phyloP scores from a whole-genome alignment of 2,113 vertebrate genomes.

The Pituophis catenifer region DNA sequence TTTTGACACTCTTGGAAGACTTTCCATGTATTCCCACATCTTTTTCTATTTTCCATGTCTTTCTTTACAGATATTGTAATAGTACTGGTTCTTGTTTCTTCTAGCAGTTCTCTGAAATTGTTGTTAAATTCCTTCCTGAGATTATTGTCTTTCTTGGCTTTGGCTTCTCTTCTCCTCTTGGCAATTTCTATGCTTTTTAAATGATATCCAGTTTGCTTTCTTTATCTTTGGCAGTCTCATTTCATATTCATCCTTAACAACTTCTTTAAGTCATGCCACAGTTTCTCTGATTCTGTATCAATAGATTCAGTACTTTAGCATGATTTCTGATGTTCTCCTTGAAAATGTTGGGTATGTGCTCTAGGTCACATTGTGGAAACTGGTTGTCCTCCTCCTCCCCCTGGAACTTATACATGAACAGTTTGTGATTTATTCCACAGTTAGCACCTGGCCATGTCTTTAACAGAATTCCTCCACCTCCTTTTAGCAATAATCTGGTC shows the following conservation, averaged over 20 bases:
- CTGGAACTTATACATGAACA: background rate
- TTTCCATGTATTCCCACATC: background rate
- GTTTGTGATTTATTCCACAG: background rate
- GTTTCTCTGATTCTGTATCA: background rate
- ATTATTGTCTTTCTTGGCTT: background rate
- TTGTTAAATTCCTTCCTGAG: background rate
- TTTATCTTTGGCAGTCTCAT: background rate
- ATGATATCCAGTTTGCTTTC: background rate
- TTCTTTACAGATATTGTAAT: background rate
- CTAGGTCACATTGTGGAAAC: background rate
- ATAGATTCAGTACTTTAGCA: background rate
- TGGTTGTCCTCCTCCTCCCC: background rate
- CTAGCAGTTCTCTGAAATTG: background rate
- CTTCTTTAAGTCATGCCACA: background rate
- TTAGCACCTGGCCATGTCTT: background rate
- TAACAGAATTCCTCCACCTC: background rate
- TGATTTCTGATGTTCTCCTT: background rate
- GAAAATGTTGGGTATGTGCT: background rate
- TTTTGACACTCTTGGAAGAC: background rate
- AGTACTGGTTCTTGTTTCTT: background rate
- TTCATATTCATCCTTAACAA: background rate
- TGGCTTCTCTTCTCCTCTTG: background rate
- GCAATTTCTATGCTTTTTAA: background rate
- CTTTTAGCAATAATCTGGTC: background rate
- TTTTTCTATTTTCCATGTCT: background rate